These are phyloP conservation scores for Plebejus melissa DNA, from an alignment of 2,888 invertebrate species.

Conservation along the genomic window DNA sequence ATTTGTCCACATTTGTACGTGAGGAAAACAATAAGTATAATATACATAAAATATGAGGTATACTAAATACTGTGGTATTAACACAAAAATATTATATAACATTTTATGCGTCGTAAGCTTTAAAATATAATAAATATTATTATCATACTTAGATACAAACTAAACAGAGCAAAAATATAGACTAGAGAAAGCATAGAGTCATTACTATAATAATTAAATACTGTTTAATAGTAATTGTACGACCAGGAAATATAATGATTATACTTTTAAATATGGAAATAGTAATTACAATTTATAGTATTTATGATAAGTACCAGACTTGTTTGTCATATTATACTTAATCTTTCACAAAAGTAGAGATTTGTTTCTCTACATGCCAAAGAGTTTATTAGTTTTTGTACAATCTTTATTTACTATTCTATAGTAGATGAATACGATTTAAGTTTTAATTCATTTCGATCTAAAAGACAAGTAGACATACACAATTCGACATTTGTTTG, in stretches of 20 bases:
- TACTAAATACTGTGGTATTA: neutral
- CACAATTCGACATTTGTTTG: no score
- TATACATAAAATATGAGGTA: neutral
- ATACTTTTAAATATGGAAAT: neutral
- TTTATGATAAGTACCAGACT: neutral
- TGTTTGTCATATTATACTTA: no score
- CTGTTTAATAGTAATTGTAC: neutral
- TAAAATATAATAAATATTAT: neutral
- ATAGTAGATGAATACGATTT: no score
- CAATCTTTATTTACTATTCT: no score
- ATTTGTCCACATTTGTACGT: constrained; percentile 4
- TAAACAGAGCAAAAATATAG: neutral
- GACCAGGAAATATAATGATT: neutral
- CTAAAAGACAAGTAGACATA: no score
- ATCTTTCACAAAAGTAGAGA: no score
- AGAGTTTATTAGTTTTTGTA: no score
- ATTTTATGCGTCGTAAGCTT: neutral
- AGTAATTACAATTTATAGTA: neutral
- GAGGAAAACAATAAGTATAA: neutral
- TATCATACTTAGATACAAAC: neutral
- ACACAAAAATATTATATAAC: neutral
- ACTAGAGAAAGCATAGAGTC: constrained; percentile 6
- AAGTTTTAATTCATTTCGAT: no score
- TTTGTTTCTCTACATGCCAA: no score
- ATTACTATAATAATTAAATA: neutral